Conservation (phyloP, 2,888 invertebrate genomes). For the Torymus tubicola region DNA sequence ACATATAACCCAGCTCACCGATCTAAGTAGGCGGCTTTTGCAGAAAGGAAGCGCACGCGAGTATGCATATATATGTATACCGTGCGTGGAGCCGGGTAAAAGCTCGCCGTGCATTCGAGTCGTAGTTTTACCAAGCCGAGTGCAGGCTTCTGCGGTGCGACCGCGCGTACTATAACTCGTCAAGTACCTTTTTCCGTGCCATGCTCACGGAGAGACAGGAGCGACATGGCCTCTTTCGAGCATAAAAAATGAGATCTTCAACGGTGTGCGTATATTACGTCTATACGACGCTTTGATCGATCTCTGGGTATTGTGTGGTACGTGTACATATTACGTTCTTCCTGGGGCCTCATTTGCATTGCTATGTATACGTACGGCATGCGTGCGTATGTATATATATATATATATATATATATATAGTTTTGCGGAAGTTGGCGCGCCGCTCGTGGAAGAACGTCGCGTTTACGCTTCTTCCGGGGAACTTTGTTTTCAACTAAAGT, state of each 20-base stretch:
- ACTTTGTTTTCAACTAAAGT: conserved; percentile 27
- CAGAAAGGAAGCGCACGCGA: too few relatives aligned
- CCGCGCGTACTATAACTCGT: background rate
- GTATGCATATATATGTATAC: too few relatives aligned
- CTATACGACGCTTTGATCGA: conserved; percentile 23
- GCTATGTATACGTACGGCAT: background rate
- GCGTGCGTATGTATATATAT: too few relatives aligned
- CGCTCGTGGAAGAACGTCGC: background rate
- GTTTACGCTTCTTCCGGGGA: conserved; percentile 11
- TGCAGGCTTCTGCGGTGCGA: background rate
- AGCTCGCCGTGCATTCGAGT: conserved; percentile 9
- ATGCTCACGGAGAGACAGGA: too few relatives aligned
- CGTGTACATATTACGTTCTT: conserved; percentile 1
- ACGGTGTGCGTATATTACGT: too few relatives aligned
- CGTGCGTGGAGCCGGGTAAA: background rate
- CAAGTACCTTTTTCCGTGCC: background rate
- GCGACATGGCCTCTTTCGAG: too few relatives aligned
- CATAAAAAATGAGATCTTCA: conserved; percentile 9
- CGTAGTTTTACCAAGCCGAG: conserved; percentile 17
- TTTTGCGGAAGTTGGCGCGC: background rate
- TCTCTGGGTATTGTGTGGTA: conserved; percentile 1
- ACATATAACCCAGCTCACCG: too few relatives aligned
- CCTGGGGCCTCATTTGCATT: conserved; percentile 28
- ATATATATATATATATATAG: too few relatives aligned
- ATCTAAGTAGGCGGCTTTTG: too few relatives aligned